Evolutionary conservation across 2,797 vertebrate genomes (phyloP).

Genomic region (Eidolon dupreanum): DNA sequence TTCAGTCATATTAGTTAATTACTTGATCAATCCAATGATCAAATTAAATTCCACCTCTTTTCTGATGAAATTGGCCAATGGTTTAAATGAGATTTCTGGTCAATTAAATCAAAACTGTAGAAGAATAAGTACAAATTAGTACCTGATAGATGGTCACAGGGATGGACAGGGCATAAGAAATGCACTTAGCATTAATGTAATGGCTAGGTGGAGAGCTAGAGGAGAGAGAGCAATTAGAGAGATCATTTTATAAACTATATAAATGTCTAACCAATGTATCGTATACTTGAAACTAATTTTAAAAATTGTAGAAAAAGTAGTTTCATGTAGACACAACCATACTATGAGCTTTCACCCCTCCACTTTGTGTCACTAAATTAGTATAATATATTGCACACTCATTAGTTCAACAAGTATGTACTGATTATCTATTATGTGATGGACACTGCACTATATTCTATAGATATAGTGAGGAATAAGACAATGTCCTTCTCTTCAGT

Average conservation of each 20-base stretch:
- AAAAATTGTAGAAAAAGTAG: neutral
- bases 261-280: too few species aligned
- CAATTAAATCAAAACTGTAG: constrained; percentile 36
- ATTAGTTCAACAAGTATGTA: constrained; percentile 29
- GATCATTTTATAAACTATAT: too few species aligned
- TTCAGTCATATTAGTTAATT: constrained; percentile 46
- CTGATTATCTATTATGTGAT: neutral
- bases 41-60: constrained; percentile 40
- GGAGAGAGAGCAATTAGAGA: too few species aligned
- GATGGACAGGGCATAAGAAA: too few species aligned
- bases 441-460: neutral
- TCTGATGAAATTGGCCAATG: constrained; percentile 1
- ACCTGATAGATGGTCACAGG: too few species aligned
- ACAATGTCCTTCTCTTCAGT: neutral
- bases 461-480: neutral
- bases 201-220: too few species aligned
- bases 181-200: too few species aligned
- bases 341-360: neutral
- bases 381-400: neutral
- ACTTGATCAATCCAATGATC: neutral
- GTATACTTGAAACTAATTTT: too few species aligned
- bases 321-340: neutral
- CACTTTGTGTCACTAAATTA: neutral
- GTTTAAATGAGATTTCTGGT: constrained; percentile 39
- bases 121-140: neutral